Evolutionary conservation across 2,113 vertebrate species (phyloP), one percentile per base, ranked within the genome.

Genomic region (Sander lucioperca): DNA sequence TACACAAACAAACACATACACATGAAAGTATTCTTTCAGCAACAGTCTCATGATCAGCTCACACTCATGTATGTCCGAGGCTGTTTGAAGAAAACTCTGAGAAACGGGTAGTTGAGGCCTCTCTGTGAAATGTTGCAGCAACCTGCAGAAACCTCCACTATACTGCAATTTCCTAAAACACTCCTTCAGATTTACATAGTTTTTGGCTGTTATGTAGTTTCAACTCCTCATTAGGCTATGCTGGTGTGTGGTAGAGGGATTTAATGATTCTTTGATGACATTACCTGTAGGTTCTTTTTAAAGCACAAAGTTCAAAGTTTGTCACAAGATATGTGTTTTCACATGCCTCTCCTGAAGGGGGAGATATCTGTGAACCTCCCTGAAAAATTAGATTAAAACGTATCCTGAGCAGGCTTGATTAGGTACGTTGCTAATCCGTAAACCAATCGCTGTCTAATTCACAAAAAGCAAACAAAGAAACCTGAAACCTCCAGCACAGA

Each of bases 111-210:
- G 15, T 36, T 62, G 13, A 58, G 65, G 50, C 69, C 51, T 66
- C 18, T 25, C 16, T 75, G 85, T 74, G 71, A 83, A 81, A 89
- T 86, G 53, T 87, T 62, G 23, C 81, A 82, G 83, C 73, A 62
- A 58, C 66, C 45, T 69, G 57, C 36, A 62, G 69, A 19, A 64
- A 5, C 36, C 39, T 36, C 39, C 27, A 23, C 25, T 14, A 58
- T 2, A 18, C 30, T 36, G 61, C 65, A 51, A 33, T 56, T 78
- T 73, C 51, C 75, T 71, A 36, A 54, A 85, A 87, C 72, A 3
- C 23, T 61, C 10, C 18, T 83, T 79, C 67, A 58, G 5, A 23
- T 51, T 30, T 73, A 19, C 25, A n/a, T 3, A 6, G 63, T 19
- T 45, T 71, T 43, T 45, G n/a, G 43, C 47, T 23, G 50, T 33